Conservation (phyloP, 2,113 vertebrate species). For the Gymnorhina tibicen region DNA sequence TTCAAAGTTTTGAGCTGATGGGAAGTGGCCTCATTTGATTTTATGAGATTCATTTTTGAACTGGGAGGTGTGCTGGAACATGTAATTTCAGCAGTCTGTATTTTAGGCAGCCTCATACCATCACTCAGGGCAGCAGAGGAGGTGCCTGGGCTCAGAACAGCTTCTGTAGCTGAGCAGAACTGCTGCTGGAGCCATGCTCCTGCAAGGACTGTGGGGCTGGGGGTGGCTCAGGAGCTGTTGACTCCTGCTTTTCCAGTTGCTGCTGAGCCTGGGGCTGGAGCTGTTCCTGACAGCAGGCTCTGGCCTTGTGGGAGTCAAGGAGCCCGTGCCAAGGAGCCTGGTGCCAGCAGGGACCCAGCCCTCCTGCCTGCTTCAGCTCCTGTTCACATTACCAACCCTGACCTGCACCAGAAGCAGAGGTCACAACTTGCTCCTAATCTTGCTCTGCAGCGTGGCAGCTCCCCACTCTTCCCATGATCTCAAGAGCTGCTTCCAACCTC, state of each 20-base stretch:
- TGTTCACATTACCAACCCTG: accelerated
- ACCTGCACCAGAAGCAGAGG: background rate
- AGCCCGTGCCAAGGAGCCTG: background rate
- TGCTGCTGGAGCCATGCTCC: background rate
- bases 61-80: background rate
- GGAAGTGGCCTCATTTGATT: background rate
- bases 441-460: background rate
- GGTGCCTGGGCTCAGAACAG: background rate
- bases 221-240: background rate
- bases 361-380: background rate
- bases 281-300: background rate
- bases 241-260: background rate
- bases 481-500: background rate
- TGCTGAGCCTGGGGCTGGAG: background rate
- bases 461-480: background rate
- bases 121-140: background rate
- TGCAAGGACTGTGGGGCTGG: background rate
- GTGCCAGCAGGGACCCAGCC: background rate
- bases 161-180: background rate
- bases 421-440: background rate
- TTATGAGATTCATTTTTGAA: background rate
- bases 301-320: background rate
- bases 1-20: background rate
- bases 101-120: background rate
- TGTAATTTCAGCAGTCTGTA: background rate